These are phyloP conservation scores for Platorchestia sp. DNA, from an alignment of 1,140 invertebrate species.

Conservation along the genomic window DNA sequence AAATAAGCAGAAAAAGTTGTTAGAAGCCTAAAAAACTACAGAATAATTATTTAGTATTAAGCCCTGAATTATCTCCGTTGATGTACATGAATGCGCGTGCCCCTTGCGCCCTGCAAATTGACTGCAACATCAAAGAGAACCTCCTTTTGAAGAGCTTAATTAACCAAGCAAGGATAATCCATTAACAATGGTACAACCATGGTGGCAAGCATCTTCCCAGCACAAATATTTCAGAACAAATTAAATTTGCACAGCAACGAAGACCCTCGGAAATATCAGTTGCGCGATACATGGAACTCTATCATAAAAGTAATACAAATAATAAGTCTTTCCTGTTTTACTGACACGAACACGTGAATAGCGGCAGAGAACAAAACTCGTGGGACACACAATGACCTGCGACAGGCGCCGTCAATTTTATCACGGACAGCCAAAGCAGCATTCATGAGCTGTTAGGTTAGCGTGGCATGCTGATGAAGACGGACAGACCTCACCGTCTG, in stretches of 20 bases:
- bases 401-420: not conserved
- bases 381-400: not conserved
- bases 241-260: not conserved
- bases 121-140: not conserved
- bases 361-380: not conserved
- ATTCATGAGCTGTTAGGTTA: not conserved
- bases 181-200: not conserved
- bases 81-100: no score
- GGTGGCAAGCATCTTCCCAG: not conserved
- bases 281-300: not conserved
- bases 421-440: not conserved
- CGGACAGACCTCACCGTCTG: not conserved
- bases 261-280: not conserved
- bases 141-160: not conserved
- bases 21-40: not conserved
- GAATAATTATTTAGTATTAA: no score
- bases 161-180: not conserved
- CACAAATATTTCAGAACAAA: not conserved
- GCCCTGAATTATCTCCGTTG: no score
- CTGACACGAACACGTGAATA: not conserved
- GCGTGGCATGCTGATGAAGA: not conserved
- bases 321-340: no score
- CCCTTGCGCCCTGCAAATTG: no score
- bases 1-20: not conserved
- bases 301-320: not conserved